These are phyloP conservation scores for Catalaphyllia jardinei DNA, from an alignment of 64 coral and sea anemone genomes.

Conservation along the genomic window DNA sequence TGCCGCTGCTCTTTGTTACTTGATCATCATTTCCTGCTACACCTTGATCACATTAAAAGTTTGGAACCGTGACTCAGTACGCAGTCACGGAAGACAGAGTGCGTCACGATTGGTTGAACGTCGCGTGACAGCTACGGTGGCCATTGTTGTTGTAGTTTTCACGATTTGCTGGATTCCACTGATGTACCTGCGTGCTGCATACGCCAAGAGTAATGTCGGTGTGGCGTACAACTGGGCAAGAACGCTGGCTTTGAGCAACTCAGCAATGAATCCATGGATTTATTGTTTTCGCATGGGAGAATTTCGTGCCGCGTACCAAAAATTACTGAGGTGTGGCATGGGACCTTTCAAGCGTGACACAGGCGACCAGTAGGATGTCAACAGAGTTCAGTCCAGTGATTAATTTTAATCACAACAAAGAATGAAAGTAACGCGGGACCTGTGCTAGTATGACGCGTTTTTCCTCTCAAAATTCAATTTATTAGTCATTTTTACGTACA, in stretches of 20 bases:
- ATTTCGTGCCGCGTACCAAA: slow-evolving; percentile 76
- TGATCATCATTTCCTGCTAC: slow-evolving; percentile 76
- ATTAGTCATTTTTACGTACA: no score
- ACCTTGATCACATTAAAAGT: slow-evolving; percentile 70
- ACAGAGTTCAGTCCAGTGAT: background rate
- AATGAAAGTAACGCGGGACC: no score
- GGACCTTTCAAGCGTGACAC: no score
- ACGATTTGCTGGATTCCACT: slow-evolving; percentile 75
- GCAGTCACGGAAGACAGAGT: slow-evolving; percentile 2
- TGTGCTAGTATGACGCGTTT: no score
- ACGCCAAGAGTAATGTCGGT: slow-evolving; percentile 59
- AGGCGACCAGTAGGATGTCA: background rate
- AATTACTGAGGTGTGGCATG: slow-evolving; percentile 22
- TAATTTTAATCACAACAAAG: background rate
- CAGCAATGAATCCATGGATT: slow-evolving; percentile 86
- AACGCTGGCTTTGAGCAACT: slow-evolving; percentile 76
- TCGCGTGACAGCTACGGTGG: slow-evolving; percentile 89
- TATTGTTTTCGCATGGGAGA: slow-evolving; percentile 78
- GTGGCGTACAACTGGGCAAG: slow-evolving; percentile 85
- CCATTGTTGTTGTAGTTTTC: slow-evolving; percentile 74
- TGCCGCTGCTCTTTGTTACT: slow-evolving; percentile 66
- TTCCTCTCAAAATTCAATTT: no score
- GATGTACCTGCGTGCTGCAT: slow-evolving; percentile 56
- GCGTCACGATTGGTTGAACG: slow-evolving; percentile 53
- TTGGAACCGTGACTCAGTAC: slow-evolving; percentile 18